Base-by-base conservation (phyloP, 1,140 invertebrate species). In the Drosophila elegans region DNA sequence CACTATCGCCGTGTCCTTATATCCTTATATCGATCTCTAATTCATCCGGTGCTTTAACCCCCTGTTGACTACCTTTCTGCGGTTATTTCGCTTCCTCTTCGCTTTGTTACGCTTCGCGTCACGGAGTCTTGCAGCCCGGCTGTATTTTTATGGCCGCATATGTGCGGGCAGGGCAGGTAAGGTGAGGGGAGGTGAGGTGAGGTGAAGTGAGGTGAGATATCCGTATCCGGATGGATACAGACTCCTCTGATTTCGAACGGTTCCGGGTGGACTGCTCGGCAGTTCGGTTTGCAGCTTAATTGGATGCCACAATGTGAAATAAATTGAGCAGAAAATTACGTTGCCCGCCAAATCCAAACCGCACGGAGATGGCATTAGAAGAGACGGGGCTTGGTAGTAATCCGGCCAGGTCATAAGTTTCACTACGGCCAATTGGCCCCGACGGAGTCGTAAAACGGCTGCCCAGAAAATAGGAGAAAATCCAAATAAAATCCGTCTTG, bases 281-380 rank as follows among this genome's bases (percentile, higher is more conserved):
- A 64, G 12, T 42, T 44, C 36, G 45, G 84, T 74, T 83, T 88
- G 80, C 89, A 91, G 79, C 91, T 92, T 92, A 92, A 92, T 92
- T 92, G 91, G 85, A 85, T 80, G 80, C 91, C 91, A 80, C 91
- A 92, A 92, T 92, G 91, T 85, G 91, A 80, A 92, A 90, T 92
- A 90, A 92, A 92, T 92, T 92, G 91, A 92, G 91, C 91, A 84
- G 91, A 92, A 92, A 92, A 92, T 92, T 92, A 92, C 91, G 91
- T 90, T 80, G 75, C 60, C 85, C 84, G 84, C 84, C 76, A 84
- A 71, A 84, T 88, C 76, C 81, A 76, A 83, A 80, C 83, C 83
- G 41, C 84, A 88, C 72, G 12, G 45, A 66, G 63, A 68, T 66
- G 46, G 64, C 64, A 68, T 68, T 68, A 68, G 64, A 68, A 64